These are phyloP conservation scores for Melanostigma gelatinosum DNA, from an alignment of 2,113 vertebrate genomes.

Conservation along the genomic window DNA sequence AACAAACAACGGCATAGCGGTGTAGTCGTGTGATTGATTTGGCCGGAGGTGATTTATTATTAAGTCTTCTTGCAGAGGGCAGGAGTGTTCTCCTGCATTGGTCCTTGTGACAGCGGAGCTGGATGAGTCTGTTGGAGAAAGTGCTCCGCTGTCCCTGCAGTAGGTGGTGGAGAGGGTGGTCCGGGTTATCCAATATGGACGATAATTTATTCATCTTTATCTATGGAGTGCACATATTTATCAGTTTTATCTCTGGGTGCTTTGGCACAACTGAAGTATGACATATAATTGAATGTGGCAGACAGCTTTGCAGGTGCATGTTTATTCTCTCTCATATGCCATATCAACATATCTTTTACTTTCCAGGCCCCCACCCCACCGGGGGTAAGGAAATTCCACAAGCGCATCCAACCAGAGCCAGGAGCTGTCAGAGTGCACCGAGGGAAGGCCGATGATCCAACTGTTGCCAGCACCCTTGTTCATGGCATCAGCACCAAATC, in stretches of 20 bases:
- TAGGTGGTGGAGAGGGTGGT: too few relatives aligned
- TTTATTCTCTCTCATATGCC: background rate
- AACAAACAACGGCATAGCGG: too few relatives aligned
- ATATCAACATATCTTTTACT: background rate
- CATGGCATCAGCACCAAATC: constrained; percentile 81
- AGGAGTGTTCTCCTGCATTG: too few relatives aligned
- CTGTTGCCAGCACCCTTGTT: constrained; percentile 79
- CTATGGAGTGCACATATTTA: background rate
- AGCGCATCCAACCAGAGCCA: constrained; percentile 79
- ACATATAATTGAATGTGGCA: background rate
- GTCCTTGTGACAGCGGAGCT: too few relatives aligned
- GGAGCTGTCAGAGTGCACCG: constrained; percentile 84
- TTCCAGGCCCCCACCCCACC: constrained; percentile 84
- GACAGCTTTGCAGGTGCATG: background rate
- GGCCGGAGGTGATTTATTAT: too few relatives aligned
- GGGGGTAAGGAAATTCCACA: constrained; percentile 82
- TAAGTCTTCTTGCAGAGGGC: too few relatives aligned
- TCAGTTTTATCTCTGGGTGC: background rate
- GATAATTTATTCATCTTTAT: background rate
- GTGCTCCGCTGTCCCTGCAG: too few relatives aligned
- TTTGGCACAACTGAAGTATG: background rate
- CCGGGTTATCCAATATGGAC: too few relatives aligned
- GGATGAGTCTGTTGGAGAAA: too few relatives aligned
- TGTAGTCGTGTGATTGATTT: too few relatives aligned
- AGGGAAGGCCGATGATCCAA: constrained; percentile 87